Percentiles rank a stretch among this genome's conserved stretches.
These are phyloP conservation scores for Melieria omissa DNA, from an alignment of 2,888 invertebrate genomes.

Conservation along the genomic window DNA sequence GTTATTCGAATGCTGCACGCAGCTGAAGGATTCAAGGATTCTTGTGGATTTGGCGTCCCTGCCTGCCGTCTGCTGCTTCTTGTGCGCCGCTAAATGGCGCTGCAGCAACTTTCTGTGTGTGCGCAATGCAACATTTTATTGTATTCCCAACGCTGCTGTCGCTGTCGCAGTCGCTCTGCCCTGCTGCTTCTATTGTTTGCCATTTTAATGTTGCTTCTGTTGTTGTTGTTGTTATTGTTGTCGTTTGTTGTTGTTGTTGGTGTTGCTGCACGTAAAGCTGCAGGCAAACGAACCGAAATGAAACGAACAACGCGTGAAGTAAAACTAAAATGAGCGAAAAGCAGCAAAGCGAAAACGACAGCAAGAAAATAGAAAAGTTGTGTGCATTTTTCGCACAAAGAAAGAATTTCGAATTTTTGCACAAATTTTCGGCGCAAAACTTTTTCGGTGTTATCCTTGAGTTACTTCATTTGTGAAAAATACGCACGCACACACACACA, in stretches of 20 bases:
- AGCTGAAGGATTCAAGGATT: no score
- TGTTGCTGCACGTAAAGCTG: no score
- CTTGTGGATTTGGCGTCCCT: no score
- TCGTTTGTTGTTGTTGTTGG: conserved; percentile 3
- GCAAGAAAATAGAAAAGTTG: background rate
- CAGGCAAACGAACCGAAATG: no score
- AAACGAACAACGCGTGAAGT: background rate
- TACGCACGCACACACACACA: background rate
- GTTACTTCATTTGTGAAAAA: background rate
- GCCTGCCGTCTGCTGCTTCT: background rate
- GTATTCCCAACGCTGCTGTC: background rate
- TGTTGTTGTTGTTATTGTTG: no score
- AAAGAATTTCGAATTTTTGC: background rate
- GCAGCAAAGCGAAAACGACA: conserved; percentile 1
- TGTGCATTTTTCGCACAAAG: background rate
- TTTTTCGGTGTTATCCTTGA: background rate
- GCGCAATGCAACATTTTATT: background rate
- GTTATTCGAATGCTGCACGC: no score
- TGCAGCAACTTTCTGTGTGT: background rate
- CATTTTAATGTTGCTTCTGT: no score
- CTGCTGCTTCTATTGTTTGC: no score
- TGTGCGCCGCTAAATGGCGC: background rate
- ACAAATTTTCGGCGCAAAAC: background rate
- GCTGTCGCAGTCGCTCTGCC: no score
- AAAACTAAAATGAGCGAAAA: background rate